Conservation (phyloP, 2,888 invertebrate genomes). For the Sinelater perroti region DNA sequence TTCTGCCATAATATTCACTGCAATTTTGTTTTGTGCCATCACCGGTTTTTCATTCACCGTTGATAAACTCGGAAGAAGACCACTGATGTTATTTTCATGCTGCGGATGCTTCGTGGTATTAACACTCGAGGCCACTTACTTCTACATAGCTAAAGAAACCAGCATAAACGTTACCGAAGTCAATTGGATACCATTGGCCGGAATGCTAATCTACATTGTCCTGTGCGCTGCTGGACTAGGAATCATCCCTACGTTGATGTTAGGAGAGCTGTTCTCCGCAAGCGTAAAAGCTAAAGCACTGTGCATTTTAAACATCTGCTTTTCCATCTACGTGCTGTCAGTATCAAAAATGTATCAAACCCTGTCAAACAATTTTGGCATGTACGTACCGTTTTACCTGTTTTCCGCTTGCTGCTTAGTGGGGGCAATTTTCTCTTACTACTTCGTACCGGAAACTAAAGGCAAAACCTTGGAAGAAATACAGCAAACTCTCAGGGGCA, state of each 20-base stretch:
- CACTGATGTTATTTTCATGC: constrained; percentile 45
- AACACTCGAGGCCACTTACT: constrained; percentile 45
- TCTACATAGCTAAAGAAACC: constrained; percentile 43
- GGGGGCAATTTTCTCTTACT: constrained; percentile 47
- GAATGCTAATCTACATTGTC: constrained; percentile 48
- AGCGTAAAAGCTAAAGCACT: constrained; percentile 52
- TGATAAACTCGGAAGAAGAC: constrained; percentile 47
- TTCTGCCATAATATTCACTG: constrained; percentile 50
- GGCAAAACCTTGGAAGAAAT: constrained; percentile 57
- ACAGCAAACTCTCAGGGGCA: constrained; percentile 50
- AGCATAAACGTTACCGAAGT: constrained; percentile 42
- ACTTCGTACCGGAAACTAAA: constrained; percentile 55
- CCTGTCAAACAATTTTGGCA: constrained; percentile 48
- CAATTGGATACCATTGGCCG: constrained; percentile 52
- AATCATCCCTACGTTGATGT: constrained; percentile 50
- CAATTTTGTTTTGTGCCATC: constrained; percentile 39
- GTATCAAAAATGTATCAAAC: constrained; percentile 51
- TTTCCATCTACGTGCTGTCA: constrained; percentile 43
- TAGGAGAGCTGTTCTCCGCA: constrained; percentile 52
- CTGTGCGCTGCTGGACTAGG: constrained; percentile 44
- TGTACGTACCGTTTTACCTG: constrained; percentile 51
- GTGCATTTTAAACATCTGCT: constrained; percentile 45
- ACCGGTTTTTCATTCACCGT: constrained; percentile 42
- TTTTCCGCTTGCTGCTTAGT: constrained; percentile 48
- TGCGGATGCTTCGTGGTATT: constrained; percentile 41